These are phyloP conservation scores for Bovichtus diacanthus DNA, from an alignment of 2,797 vertebrate genomes.

Conservation along the genomic window DNA sequence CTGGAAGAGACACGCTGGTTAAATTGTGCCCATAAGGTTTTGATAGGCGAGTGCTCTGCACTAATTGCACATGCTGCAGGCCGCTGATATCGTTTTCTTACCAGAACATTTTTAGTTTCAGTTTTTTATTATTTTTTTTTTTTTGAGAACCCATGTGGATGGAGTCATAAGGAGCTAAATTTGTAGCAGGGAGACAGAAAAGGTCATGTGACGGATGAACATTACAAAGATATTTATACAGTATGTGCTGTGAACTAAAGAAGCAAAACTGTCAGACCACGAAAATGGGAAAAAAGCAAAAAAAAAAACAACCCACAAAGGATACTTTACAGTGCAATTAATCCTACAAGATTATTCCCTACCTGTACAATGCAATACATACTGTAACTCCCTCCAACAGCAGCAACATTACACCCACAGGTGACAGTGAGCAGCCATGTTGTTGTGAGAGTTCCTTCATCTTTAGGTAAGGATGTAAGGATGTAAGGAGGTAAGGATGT, in stretches of 20 bases:
- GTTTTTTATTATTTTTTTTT: background rate
- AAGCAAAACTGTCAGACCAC: background rate
- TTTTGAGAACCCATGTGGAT: no score
- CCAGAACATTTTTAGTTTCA: background rate
- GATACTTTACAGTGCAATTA: no score
- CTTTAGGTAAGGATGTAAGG: background rate
- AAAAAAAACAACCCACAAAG: no score
- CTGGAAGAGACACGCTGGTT: slow-evolving; percentile 10
- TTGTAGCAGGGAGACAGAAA: background rate
- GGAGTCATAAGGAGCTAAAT: background rate
- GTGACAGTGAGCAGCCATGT: background rate
- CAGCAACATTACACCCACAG: background rate
- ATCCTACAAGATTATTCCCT: background rate
- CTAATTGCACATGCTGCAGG: background rate
- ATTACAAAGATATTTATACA: background rate
- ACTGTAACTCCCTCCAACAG: background rate
- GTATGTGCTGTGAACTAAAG: background rate
- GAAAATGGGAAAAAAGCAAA: background rate
- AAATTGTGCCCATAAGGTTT: slow-evolving; percentile 2
- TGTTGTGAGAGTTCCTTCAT: background rate
- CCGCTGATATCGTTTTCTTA: background rate
- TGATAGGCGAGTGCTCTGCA: background rate
- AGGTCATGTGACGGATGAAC: background rate
- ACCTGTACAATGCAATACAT: background rate
- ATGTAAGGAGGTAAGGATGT: no score